Base-by-base conservation (phyloP, 37 sponge, comb jelly and placozoan genomes). In the Oopsacas minuta region DNA sequence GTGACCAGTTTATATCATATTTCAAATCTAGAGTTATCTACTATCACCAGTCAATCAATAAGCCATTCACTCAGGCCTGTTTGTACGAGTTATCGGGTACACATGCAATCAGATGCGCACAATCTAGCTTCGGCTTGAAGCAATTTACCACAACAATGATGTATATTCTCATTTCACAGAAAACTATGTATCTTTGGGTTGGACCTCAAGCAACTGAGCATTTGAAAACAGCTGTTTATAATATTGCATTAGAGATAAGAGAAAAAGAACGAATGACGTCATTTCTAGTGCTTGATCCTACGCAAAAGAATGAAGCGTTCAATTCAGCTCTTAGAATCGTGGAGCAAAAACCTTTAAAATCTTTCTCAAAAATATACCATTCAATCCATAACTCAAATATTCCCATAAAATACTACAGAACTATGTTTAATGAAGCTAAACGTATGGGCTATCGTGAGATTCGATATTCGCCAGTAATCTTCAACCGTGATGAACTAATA, bases 111-210 rank as follows among this genome's bases (percentile, higher is more conserved):
- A 25, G 75, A 3, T 61, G 75, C 75, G 28, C 20, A 3, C 75
- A 61, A 61, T 10, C 30, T 25, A 61, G 75, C 22, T 25, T 61
- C 75, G 30, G 75, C 22, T 3, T 25, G 28, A 10, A 61, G 30
- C 75, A 61, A 12, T 61, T 61, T 12, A 5, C 7, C 5, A 25
- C 75, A 7, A 61, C 75, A n/a, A 3, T 61, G 75, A 3, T 61
- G 75, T 61, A 61, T 61, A 61, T 61, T 12, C 75, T 61, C 28
- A 61, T 61, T 61, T 25, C 30, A n/a, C 75, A 61, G 75, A 61
- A 61, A 61, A 61, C 75, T 20, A 25, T 61, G 75, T 61, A 61
- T 12, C 28, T 61, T 32, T 61, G 30, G 28, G 28, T 61, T n/a
- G 75, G 75, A 25, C 7, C 22, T 5, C 75, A 61, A n/a, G 75